A percentile compares a stretch with the other conserved stretches of the same genome.
Evolutionary conservation across 37 sponge, comb jelly and placozoan genomes (phyloP).

Genomic region (Spongilla lacustris): DNA sequence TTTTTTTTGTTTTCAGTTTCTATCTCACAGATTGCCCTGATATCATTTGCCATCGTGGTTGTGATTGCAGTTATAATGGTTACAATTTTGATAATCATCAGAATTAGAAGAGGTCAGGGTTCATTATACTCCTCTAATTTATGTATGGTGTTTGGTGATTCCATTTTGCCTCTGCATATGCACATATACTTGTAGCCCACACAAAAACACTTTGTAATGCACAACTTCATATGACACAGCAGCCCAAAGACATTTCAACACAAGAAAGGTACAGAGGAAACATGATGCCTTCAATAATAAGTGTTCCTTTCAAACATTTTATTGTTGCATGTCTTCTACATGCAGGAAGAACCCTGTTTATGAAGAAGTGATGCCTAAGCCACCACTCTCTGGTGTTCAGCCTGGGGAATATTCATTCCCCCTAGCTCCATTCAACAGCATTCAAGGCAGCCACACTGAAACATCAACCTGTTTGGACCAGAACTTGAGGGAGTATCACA

Average conservation of each 20-base stretch:
- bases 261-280: neutral
- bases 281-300: neutral
- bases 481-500: neutral
- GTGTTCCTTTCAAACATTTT: neutral
- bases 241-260: neutral
- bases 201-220: neutral
- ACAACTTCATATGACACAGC: neutral
- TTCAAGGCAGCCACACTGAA: neutral
- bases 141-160: too few species aligned
- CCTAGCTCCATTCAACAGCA: neutral
- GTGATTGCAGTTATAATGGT: neutral
- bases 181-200: too few species aligned
- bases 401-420: neutral
- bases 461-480: neutral
- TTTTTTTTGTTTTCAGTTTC: neutral
- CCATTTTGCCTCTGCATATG: neutral
- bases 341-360: neutral
- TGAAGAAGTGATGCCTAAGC: neutral
- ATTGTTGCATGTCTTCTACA: too few species aligned
- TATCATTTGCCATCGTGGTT: neutral
- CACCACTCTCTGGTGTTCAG: neutral
- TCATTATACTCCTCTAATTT: too few species aligned
- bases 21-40: neutral
- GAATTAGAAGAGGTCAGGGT: neutral
- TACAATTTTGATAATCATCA: neutral